phyloP scores from a whole-genome alignment of 2,888 invertebrate genomes.

The Tanypteryx hageni region DNA sequence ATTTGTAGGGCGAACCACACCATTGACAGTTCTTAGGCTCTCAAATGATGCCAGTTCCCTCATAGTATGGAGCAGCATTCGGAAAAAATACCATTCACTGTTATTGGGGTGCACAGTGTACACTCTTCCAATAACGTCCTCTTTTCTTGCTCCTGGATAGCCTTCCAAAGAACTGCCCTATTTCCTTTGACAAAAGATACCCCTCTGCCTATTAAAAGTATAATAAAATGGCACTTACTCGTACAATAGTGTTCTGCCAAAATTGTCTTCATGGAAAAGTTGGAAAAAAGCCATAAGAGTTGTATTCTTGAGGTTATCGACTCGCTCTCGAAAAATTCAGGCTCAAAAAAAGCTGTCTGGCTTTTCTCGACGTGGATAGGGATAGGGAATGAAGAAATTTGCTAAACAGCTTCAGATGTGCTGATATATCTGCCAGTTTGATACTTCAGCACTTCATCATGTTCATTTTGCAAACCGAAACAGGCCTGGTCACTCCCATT shows the following conservation, averaged over 20 bases:
- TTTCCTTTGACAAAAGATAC: conserved; percentile 71
- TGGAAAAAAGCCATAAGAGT: too few species aligned
- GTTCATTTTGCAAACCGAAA: background rate
- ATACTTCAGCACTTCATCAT: conserved; percentile 68
- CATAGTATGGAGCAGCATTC: conserved; percentile 71
- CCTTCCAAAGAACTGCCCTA: conserved; percentile 70
- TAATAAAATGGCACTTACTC: conserved; percentile 72
- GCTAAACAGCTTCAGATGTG: conserved; percentile 22
- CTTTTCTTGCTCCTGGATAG: conserved; percentile 70
- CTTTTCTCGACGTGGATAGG: conserved; percentile 67
- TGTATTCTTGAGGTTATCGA: too few species aligned
- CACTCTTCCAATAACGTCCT: conserved; percentile 71
- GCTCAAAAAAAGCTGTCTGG: conserved; percentile 70
- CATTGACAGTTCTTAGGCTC: background rate
- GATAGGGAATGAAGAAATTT: background rate
- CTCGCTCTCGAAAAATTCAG: conserved; percentile 66
- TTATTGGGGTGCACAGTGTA: conserved; percentile 73
- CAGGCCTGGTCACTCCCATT: conserved; percentile 72
- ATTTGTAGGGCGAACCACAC: too few species aligned
- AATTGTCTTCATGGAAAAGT: conserved; percentile 70
- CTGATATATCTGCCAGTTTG: conserved; percentile 67
- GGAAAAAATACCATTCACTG: conserved; percentile 72
- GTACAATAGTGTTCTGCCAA: conserved; percentile 72
- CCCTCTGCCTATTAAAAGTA: conserved; percentile 72
- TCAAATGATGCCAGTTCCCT: conserved; percentile 48